Evolutionary conservation across 1,140 invertebrate genomes (phyloP).

Genomic region (Hyphantria cunea): DNA sequence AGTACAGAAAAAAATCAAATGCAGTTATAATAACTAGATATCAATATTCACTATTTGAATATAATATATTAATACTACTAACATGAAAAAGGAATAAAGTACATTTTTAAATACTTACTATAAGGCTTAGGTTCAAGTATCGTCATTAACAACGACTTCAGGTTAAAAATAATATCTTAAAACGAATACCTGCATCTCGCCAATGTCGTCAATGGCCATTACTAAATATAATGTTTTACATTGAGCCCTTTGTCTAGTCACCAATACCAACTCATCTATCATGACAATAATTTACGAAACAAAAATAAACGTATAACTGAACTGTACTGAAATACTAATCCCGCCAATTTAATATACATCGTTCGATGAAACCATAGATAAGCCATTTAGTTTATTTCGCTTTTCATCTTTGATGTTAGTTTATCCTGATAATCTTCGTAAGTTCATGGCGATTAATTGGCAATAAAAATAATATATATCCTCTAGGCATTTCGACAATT

Average conservation of each 20-base stretch:
- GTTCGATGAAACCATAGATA: slow-evolving; percentile 8
- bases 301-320: too few species aligned
- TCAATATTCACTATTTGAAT: too few species aligned
- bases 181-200: slow-evolving; percentile 9
- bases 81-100: too few species aligned
- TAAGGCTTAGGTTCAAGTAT: too few species aligned
- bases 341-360: background rate
- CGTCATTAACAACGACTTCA: too few species aligned
- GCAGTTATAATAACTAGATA: too few species aligned
- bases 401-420: slow-evolving; percentile 13
- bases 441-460: slow-evolving; percentile 22
- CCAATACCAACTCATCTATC: background rate
- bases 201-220: slow-evolving; percentile 8
- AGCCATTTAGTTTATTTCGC: slow-evolving; percentile 10
- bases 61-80: too few species aligned
- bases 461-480: slow-evolving; percentile 24
- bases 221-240: slow-evolving; percentile 14
- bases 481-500: too few species aligned
- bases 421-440: slow-evolving; percentile 27
- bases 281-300: slow-evolving; percentile 18
- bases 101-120: slow-evolving; percentile 19
- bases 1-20: too few species aligned
- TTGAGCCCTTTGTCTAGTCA: slow-evolving; percentile 11
- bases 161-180: too few species aligned
- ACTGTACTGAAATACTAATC: background rate